A percentile compares a stretch with the other conserved stretches of the same genome.
phyloP scores from a whole-genome alignment of 1,140 invertebrate species.

The Orius laevigatus region DNA sequence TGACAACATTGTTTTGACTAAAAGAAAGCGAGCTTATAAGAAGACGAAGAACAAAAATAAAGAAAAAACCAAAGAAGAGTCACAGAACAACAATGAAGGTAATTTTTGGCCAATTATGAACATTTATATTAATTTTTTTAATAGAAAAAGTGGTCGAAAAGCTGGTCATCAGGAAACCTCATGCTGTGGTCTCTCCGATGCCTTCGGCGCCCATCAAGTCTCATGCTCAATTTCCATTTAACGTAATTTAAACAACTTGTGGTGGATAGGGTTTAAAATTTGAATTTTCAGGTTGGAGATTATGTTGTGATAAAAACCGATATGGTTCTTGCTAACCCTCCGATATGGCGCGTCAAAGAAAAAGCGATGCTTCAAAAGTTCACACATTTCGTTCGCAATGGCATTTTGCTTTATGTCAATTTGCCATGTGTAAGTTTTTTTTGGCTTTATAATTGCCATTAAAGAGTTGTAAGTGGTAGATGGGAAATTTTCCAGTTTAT shows the following conservation, averaged over 20 bases:
- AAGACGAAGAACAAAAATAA: no score
- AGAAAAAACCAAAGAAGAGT: no score
- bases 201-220: no score
- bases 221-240: conserved; percentile 7
- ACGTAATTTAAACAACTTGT: conserved; percentile 3
- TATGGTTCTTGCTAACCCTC: conserved; percentile 53
- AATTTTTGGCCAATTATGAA: no score
- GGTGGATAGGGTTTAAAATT: not conserved
- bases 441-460: not conserved
- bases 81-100: no score
- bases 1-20: no score
- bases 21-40: no score
- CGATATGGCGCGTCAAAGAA: conserved; percentile 73
- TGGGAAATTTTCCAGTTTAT: not conserved
- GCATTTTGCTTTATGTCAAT: conserved; percentile 64
- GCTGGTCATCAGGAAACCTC: no score
- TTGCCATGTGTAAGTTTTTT: conserved; percentile 58
- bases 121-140: no score
- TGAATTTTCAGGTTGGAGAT: conserved; percentile 50
- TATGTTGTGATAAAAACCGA: conserved; percentile 69
- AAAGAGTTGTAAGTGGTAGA: not conserved
- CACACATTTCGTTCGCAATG: conserved; percentile 65
- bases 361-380: conserved; percentile 75
- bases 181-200: no score
- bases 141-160: no score